Base-by-base conservation (phyloP, 92 coral and sea anemone species). In the Epizoanthus fatuus region DNA sequence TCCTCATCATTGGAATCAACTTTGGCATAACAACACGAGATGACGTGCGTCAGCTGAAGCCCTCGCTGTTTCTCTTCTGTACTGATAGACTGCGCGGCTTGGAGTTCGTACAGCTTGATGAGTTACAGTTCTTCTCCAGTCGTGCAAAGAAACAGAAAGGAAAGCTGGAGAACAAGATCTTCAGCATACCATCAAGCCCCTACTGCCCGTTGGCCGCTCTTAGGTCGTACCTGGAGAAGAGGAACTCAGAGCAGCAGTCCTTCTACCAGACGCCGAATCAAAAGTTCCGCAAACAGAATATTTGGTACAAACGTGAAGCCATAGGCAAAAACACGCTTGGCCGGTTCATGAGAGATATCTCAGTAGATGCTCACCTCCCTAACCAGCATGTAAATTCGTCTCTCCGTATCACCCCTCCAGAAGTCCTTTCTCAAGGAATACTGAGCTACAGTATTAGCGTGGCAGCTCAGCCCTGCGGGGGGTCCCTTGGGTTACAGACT, bases 211-310 rank as follows among this genome's bases (percentile, higher is more conserved):
- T 94, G 29, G 81, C 94, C 13, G 95, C 98, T 12, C 86, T 94
- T 38, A 94, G 87, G 72, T 85, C 86, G 25, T 94, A 89, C 87
- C 91, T 94, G 4, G 86, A 90, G 57, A 90, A 91, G 70, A 78
- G 95, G 32, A 90, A 92, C 69, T 90, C 95, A 17, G 84, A 84
- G 13, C 86, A 87, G 14, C 88, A 74, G 62, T 91, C 94, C 63
- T 94, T 94, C 78, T 94, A 92, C 79, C 95, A 92, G 72, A 90
- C 92, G 20, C 98, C 98, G 2, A 94, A 92, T 85, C 85, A 92
- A 17, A 93, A 94, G 72, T 94, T 86, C 82, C 75, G 77, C 15
- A 86, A 86, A 73, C 91, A 91, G 86, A 94, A 87, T 49, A 81
- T 90, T 16, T 94, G 98, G 98, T 94, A 92, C 76, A 92, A 84